Evolutionary conservation across 2,113 vertebrate species (phyloP).

Genomic region (Heterotis niloticus): DNA sequence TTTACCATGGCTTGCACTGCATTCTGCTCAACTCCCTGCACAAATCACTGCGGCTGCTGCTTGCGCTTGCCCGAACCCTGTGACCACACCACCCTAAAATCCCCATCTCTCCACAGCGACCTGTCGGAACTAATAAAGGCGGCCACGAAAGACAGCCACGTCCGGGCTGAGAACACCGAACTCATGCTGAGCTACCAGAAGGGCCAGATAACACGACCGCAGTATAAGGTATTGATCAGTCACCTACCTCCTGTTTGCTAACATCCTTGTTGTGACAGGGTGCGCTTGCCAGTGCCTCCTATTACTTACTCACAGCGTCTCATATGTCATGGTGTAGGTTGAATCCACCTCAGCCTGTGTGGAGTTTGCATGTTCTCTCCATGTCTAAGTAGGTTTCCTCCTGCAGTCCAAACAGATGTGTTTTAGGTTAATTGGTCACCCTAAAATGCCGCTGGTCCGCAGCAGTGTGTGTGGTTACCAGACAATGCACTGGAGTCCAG

Average conservation of each 20-base stretch:
- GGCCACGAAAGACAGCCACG: constrained; percentile 82
- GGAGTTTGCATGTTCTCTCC: no score
- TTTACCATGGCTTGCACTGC: background rate
- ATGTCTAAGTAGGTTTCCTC: no score
- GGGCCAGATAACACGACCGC: constrained; percentile 69
- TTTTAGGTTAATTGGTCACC: no score
- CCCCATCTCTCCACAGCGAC: constrained; percentile 54
- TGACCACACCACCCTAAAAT: background rate
- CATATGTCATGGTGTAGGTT: no score
- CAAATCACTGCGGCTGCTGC: background rate
- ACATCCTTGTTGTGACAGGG: background rate
- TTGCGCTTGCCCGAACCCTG: background rate
- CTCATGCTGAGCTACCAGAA: constrained; percentile 89
- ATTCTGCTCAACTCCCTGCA: background rate
- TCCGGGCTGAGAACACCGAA: constrained; percentile 76
- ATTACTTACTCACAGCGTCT: no score
- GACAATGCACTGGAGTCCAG: no score
- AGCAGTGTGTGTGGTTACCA: no score
- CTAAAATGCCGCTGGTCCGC: no score
- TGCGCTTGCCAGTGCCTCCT: background rate
- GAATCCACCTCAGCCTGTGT: no score
- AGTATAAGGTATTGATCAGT: constrained; percentile 79
- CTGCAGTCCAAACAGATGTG: no score
- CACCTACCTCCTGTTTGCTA: background rate
- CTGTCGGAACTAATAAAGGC: constrained; percentile 86